These are phyloP conservation scores for Psittacula derbiana DNA, from an alignment of 2,797 vertebrate genomes.

Conservation along the genomic window DNA sequence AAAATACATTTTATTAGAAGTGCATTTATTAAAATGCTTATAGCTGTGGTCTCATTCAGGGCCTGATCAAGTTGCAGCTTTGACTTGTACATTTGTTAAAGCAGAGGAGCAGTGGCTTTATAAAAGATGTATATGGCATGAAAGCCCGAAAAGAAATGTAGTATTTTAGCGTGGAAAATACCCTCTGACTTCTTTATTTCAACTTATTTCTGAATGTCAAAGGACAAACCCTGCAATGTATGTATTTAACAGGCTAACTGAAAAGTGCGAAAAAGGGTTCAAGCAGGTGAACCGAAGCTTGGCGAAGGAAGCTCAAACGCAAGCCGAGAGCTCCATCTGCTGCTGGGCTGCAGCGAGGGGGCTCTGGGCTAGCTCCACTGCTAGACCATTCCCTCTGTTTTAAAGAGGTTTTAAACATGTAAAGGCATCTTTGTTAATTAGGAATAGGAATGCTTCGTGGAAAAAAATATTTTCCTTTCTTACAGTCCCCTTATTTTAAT, in stretches of 20 bases:
- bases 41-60: neutral
- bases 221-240: rapidly evolving
- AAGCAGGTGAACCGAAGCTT: rapidly evolving
- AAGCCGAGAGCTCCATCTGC: conserved; percentile 67
- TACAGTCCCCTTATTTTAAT: neutral
- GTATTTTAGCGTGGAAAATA: neutral
- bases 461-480: neutral
- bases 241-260: rapidly evolving
- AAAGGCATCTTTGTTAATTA: neutral
- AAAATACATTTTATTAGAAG: neutral
- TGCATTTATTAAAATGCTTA: neutral
- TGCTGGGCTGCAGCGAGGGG: neutral
- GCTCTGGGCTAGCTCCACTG: rapidly evolving
- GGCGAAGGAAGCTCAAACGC: neutral
- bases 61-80: neutral
- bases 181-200: neutral
- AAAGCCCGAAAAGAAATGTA: neutral
- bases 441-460: neutral
- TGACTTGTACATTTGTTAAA: neutral
- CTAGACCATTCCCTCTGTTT: neutral
- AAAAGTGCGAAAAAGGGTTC: neutral
- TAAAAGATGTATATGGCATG: rapidly evolving
- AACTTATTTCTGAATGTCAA: neutral
- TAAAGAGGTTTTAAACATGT: neutral
- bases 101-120: neutral